Evolutionary conservation across 2,113 vertebrate genomes (phyloP).

Genomic region (Rhea americana): DNA sequence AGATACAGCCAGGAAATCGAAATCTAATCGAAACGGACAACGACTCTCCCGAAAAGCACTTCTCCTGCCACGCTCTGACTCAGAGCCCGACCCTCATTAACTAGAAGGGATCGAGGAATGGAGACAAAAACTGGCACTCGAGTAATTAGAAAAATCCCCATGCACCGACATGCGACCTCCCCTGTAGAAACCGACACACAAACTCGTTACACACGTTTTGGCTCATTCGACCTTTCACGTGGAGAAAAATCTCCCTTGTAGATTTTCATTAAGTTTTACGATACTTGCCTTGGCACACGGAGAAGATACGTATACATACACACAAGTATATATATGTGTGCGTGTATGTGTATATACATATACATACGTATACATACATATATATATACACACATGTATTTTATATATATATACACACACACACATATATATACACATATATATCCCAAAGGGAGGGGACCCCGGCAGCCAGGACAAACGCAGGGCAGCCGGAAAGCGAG

Average conservation of each 20-base stretch:
- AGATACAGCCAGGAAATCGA: constrained; percentile 29
- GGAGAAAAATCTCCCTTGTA: accelerated
- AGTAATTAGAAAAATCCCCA: neutral
- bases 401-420: neutral
- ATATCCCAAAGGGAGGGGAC: neutral
- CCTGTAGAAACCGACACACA: neutral
- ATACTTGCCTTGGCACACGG: neutral
- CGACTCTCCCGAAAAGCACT: neutral
- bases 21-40: neutral
- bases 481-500: accelerated
- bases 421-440: neutral
- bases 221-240: neutral
- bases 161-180: neutral
- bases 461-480: neutral
- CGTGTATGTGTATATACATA: neutral
- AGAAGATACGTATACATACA: neutral
- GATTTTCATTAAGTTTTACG: neutral
- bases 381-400: neutral
- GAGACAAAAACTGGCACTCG: neutral
- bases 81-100: neutral
- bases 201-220: neutral
- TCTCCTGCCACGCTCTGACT: neutral
- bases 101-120: neutral
- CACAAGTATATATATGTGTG: neutral
- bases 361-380: neutral